Percentiles rank a stretch among this genome's conserved stretches.
Evolutionary conservation across 2,113 vertebrate species (phyloP).

Genomic region (Esox niger): DNA sequence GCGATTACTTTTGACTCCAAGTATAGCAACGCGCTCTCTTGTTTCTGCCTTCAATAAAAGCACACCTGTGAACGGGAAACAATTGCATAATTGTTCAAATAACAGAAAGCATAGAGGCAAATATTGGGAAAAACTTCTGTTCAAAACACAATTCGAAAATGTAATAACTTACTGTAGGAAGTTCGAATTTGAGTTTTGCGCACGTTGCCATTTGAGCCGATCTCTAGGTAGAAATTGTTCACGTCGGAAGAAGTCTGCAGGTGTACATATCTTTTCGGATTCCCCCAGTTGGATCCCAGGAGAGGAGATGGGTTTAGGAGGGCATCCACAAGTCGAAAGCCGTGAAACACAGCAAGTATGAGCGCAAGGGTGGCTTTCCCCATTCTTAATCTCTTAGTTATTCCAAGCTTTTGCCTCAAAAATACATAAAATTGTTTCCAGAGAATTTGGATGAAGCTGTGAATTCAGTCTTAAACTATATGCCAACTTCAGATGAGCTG

Average conservation of each 20-base stretch:
- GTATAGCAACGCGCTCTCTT: conserved; percentile 82
- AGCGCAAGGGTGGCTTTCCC: conserved; percentile 62
- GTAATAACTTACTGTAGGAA: conserved; percentile 86
- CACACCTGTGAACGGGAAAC: conserved; percentile 71
- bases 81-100: neutral
- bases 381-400: conserved; percentile 40
- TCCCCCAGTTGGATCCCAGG: conserved; percentile 81
- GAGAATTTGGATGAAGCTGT: neutral
- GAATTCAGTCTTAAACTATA: conserved; percentile 38
- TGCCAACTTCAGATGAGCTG: conserved; percentile 52
- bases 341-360: conserved; percentile 62
- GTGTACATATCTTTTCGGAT: conserved; percentile 78
- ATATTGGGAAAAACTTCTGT: neutral
- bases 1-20: conserved; percentile 84
- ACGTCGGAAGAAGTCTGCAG: conserved; percentile 74
- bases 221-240: conserved; percentile 89
- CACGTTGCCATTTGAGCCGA: conserved; percentile 79
- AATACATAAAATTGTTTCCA: conserved; percentile 15
- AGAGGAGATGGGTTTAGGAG: conserved; percentile 72
- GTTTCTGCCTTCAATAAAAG: conserved; percentile 82
- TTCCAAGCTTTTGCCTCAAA: conserved; percentile 45
- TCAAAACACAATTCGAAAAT: neutral
- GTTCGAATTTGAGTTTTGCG: conserved; percentile 80
- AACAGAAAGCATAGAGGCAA: neutral
- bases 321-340: conserved; percentile 47